Percentiles rank a stretch among this genome's conserved stretches.
Evolutionary conservation across 2,113 vertebrate species (phyloP).

Genomic region (Hypocryptadius cinnamomeus): DNA sequence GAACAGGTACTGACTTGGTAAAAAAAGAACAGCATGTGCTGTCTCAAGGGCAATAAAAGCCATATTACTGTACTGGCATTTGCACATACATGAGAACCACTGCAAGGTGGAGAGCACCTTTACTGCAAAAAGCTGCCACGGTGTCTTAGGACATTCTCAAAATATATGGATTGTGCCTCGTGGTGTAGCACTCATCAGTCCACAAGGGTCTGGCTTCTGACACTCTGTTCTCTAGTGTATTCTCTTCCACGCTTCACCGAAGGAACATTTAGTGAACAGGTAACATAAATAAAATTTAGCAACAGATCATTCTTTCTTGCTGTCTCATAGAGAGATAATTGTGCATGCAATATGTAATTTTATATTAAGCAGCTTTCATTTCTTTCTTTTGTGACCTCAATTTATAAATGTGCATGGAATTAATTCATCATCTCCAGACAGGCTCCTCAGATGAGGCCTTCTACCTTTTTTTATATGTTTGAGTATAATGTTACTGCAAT

Average conservation of each 20-base stretch:
- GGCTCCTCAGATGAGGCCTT: background rate
- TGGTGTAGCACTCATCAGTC: background rate
- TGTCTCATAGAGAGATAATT: background rate
- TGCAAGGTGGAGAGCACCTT: background rate
- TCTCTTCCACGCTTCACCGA: background rate
- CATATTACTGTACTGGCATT: background rate
- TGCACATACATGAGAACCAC: background rate
- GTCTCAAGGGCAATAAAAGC: background rate
- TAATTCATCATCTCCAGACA: background rate
- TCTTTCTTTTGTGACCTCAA: background rate
- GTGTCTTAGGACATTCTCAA: background rate
- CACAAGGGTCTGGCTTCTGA: background rate
- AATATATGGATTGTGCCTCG: background rate
- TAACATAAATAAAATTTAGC: background rate
- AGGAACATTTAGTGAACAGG: background rate
- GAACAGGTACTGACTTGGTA: background rate
- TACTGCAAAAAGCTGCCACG: background rate
- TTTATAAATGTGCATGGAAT: background rate
- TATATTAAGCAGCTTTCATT: background rate
- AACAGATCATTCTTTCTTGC: background rate
- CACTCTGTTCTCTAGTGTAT: fast-evolving
- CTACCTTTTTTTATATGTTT: background rate
- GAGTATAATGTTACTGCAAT: background rate
- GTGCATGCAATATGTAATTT: background rate
- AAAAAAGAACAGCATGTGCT: background rate